A percentile compares a stretch with the other conserved stretches of the same genome.
phyloP scores from a whole-genome alignment of 2,888 invertebrate genomes.

The Lasioglossum calceatum region DNA sequence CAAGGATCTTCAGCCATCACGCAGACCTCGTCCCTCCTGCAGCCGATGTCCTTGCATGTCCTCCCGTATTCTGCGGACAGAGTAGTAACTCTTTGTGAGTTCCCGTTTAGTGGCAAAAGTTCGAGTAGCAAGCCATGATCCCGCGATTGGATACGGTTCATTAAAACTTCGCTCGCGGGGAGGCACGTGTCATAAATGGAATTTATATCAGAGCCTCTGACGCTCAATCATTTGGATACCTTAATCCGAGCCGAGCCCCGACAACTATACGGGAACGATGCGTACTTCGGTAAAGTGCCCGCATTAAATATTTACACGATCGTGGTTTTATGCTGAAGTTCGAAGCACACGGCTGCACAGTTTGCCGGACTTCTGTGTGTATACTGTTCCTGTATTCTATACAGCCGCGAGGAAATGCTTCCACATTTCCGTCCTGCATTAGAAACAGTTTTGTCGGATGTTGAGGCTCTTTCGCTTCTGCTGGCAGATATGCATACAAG shows the following conservation, averaged over 20 bases:
- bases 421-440: neutral
- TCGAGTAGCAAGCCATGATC: conserved; percentile 36
- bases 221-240: conserved; percentile 19
- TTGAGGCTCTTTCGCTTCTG: neutral
- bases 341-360: neutral
- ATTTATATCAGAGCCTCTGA: conserved; percentile 26
- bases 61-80: conserved; percentile 90
- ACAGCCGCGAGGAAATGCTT: neutral
- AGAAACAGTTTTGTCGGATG: neutral
- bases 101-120: conserved; percentile 52
- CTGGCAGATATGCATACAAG: neutral
- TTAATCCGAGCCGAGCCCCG: conserved; percentile 21
- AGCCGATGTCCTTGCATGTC: conserved; percentile 92
- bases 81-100: neutral
- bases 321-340: neutral
- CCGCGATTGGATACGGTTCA: conserved; percentile 46
- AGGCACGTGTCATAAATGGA: conserved; percentile 33
- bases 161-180: conserved; percentile 35
- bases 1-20: conserved; percentile 91
- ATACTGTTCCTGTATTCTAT: neutral
- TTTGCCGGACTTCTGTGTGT: neutral
- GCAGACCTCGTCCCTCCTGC: conserved; percentile 89
- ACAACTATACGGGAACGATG: conserved; percentile 18
- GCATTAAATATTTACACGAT: conserved; percentile 43
- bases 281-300: neutral